Conservation (phyloP, 2,797 vertebrate genomes). For the Hapalemur alaotrensis region DNA sequence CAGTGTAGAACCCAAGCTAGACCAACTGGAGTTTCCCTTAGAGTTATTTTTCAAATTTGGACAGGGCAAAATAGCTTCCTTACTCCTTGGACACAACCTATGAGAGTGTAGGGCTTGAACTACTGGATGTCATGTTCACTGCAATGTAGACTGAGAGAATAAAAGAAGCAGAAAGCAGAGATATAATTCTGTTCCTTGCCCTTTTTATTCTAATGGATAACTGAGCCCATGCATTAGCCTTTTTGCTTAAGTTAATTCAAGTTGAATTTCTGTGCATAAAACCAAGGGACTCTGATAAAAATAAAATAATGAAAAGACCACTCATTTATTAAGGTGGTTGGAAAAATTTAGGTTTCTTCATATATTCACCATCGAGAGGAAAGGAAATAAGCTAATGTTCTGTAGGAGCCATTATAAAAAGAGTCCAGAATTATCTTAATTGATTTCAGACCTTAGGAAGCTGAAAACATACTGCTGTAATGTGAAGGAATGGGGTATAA, state of each 20-base stretch:
- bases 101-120: background rate
- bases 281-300: constrained; percentile 39
- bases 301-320: constrained; percentile 32
- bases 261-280: background rate
- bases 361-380: background rate
- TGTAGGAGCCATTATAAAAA: constrained; percentile 55
- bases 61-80: background rate
- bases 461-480: background rate
- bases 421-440: constrained; percentile 41
- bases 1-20: background rate
- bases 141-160: background rate
- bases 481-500: constrained; percentile 51
- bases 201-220: background rate
- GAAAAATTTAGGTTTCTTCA: constrained; percentile 17
- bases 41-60: background rate
- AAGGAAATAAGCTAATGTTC: constrained; percentile 52
- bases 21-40: background rate
- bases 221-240: background rate
- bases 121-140: background rate
- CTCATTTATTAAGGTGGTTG: background rate
- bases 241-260: constrained; percentile 28
- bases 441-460: constrained; percentile 52
- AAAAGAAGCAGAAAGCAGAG: background rate
- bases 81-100: background rate
- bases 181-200: background rate